Percentiles rank a stretch among this genome's conserved stretches.
These are phyloP conservation scores for Chaetophractus vellerosus DNA, from an alignment of 2,797 vertebrate species.

Conservation along the genomic window DNA sequence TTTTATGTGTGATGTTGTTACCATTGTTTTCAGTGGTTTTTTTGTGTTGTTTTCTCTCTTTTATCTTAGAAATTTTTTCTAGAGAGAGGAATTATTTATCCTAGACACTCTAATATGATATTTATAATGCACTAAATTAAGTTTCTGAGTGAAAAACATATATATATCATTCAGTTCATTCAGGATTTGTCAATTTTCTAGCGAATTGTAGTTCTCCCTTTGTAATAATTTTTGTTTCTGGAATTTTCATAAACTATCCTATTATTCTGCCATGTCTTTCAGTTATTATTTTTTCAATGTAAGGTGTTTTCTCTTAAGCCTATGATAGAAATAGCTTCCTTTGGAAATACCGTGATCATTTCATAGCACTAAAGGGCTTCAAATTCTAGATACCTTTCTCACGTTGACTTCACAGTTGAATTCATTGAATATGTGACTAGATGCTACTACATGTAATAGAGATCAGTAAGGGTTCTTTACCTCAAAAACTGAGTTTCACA, in stretches of 20 bases:
- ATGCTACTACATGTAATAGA: not conserved
- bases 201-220: not conserved
- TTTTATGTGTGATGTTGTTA: not conserved
- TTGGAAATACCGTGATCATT: slow-evolving; percentile 25
- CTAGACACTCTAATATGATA: not conserved
- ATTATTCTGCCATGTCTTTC: not conserved
- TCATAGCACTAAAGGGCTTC: not conserved
- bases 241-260: not conserved
- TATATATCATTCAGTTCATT: not conserved
- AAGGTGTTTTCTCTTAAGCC: slow-evolving; percentile 36
- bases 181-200: slow-evolving; percentile 11
- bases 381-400: slow-evolving; percentile 37
- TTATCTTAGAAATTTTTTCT: not conserved
- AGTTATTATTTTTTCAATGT: not conserved
- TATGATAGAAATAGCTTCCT: not conserved
- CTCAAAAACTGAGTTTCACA: not conserved
- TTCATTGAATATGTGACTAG: not conserved
- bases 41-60: not conserved
- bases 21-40: not conserved
- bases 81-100: not conserved
- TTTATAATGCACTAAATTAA: slow-evolving; percentile 41
- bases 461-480: not conserved
- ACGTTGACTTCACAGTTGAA: not conserved
- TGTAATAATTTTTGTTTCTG: not conserved
- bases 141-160: not conserved